phyloP scores from a whole-genome alignment of 2,888 invertebrate species.

The Melangyna quadrimaculata region DNA sequence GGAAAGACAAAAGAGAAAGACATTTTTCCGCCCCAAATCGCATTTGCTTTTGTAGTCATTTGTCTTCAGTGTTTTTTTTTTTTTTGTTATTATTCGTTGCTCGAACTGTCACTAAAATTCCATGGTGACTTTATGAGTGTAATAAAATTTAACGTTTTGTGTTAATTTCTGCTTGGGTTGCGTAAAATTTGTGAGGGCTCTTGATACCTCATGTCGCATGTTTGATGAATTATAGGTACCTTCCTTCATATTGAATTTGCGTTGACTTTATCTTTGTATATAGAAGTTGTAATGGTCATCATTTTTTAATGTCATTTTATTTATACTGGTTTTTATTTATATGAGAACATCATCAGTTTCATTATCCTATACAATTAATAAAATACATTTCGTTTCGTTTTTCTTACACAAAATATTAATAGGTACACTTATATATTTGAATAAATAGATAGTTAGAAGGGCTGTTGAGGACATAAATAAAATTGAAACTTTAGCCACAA shows the following conservation, averaged over 20 bases:
- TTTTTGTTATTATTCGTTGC: conserved; percentile 39
- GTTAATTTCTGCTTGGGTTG: conserved; percentile 68
- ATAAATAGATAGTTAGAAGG: too few species aligned
- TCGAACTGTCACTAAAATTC: conserved; percentile 44
- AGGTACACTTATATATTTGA: too few species aligned
- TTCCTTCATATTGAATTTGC: neutral
- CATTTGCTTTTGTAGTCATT: conserved; percentile 65
- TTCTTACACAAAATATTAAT: neutral
- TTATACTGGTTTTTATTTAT: too few species aligned
- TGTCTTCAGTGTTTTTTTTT: conserved; percentile 49
- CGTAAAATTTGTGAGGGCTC: conserved; percentile 34
- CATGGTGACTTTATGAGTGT: conserved; percentile 59
- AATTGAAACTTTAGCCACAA: too few species aligned
- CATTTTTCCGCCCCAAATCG: conserved; percentile 48
- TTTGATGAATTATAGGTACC: neutral
- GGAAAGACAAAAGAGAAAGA: conserved; percentile 36
- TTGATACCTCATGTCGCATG: neutral
- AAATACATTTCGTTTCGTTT: neutral
- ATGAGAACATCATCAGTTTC: conserved; percentile 6
- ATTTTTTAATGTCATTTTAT: conserved; percentile 42
- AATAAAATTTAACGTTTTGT: conserved; percentile 69
- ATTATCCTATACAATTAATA: neutral
- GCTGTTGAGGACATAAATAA: too few species aligned
- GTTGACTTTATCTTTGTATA: neutral
- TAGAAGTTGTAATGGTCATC: conserved; percentile 31